Conservation (phyloP, 2,113 vertebrate species). For the Dunckerocampus dactyliophorus region DNA sequence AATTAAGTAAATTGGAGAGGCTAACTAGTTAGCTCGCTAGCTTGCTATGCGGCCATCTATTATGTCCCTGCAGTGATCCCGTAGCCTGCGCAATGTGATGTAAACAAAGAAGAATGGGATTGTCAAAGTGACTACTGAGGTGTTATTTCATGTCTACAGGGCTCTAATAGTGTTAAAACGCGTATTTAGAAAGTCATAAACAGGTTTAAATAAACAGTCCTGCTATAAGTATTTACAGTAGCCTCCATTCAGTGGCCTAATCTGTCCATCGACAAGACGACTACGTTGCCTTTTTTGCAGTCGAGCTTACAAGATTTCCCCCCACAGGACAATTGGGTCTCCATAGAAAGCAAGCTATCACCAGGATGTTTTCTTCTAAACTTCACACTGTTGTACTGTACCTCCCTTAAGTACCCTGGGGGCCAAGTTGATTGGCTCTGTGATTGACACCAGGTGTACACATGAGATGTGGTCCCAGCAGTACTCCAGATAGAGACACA, state of each 20-base stretch:
- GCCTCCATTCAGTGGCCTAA: not conserved
- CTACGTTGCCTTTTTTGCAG: not conserved
- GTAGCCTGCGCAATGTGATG: too few species aligned
- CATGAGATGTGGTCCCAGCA: slow-evolving; percentile 10
- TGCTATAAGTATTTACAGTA: too few species aligned
- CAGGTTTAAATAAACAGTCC: too few species aligned
- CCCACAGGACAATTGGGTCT: not conserved
- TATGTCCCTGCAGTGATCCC: too few species aligned
- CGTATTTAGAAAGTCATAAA: too few species aligned
- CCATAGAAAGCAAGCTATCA: slow-evolving; percentile 12
- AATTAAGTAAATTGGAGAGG: too few species aligned
- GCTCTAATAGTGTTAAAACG: too few species aligned
- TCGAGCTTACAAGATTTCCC: not conserved
- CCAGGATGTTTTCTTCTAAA: slow-evolving; percentile 8
- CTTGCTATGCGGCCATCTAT: too few species aligned
- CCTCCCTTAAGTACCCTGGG: slow-evolving; percentile 1
- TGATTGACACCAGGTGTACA: slow-evolving; percentile 41
- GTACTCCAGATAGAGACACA: slow-evolving; percentile 20
- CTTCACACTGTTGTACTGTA: slow-evolving; percentile 8
- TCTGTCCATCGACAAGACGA: not conserved
- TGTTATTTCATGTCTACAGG: too few species aligned
- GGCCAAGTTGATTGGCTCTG: slow-evolving; percentile 34
- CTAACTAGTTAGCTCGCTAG: too few species aligned
- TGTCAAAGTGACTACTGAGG: too few species aligned
- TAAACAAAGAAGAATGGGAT: too few species aligned